Evolutionary conservation across 2,797 vertebrate genomes (phyloP), one percentile per base, ranked within the genome.

Genomic region (Sardinella longiceps): DNA sequence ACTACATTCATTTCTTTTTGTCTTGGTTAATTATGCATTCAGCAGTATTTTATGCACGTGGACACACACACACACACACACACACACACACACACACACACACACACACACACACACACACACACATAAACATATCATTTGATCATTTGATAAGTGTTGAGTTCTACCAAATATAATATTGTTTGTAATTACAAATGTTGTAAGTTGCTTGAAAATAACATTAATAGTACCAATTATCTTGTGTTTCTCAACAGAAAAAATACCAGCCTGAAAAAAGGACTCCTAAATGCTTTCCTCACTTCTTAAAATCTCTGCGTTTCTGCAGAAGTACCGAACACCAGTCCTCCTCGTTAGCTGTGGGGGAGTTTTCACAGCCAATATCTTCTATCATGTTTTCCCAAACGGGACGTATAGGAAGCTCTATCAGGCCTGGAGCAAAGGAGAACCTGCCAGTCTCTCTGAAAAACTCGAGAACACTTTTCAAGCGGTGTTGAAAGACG

Each of bases 371-470:
- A 93, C 95, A 0, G 91, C 93, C 84, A 96, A 97, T 80, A 89
- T 98, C 84, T 96, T 96, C 3, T 95, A 97, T 90, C 97, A 99
- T 0, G 90, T 95, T 25, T 95, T 96, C 85, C 97, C 98, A 0
- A 94, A 97, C 82, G 85, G 92, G 25, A 93, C 95, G 0, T 96
- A 96, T 90, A 95, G 87, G 37, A 94, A 94, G 87, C 83, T 98
- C n/a, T 97, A 97, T 51, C 97, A 98, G 89, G 96, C 97, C 90
- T 99, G 97, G 97, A 87, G 90, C 80, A 93, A 93, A 89, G 97
- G 97, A 84, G 90, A 93, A 86, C 97, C 96, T 0, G 93, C 90
- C 25, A 83, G 85, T 0, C 94, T 98, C 81, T 95, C 95, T 0
- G 92, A 95, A 23, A 94, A 94, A 80, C 95, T 99, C 9, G 86